A percentile compares a stretch with the other conserved stretches of the same genome.
These are phyloP conservation scores for Cheilosia impressa DNA, from an alignment of 2,888 invertebrate genomes.

Conservation along the genomic window DNA sequence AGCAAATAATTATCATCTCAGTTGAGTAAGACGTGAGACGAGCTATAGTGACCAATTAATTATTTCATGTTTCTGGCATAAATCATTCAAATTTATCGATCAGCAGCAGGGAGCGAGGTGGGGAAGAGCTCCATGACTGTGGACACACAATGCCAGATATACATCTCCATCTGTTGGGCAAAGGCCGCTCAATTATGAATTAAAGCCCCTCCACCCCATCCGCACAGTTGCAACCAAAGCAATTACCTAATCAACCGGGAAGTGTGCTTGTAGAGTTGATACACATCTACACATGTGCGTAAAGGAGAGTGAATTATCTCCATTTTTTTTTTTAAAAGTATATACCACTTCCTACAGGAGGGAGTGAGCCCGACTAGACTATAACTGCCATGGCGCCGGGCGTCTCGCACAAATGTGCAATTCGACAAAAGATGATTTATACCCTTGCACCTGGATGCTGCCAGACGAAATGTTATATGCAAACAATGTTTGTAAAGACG, in stretches of 20 bases:
- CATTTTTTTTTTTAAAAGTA: constrained; percentile 51
- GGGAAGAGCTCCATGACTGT: neutral
- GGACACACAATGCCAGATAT: constrained; percentile 50
- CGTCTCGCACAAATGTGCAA: constrained; percentile 65
- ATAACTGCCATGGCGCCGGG: constrained; percentile 49
- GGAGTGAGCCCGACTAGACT: neutral
- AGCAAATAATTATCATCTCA: constrained; percentile 74
- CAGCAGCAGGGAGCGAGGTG: neutral
- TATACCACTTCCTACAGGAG: constrained; percentile 11
- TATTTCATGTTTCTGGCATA: constrained; percentile 72
- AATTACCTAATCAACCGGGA: constrained; percentile 63
- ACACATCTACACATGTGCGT: constrained; percentile 8
- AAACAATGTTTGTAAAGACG: constrained; percentile 38
- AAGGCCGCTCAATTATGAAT: constrained; percentile 66
- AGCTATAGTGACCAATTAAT: constrained; percentile 70
- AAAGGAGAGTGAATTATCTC: constrained; percentile 32
- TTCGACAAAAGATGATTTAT: constrained; percentile 69
- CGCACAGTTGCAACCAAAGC: constrained; percentile 66
- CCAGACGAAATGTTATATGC: constrained; percentile 67
- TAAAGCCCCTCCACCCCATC: constrained; percentile 35
- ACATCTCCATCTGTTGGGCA: constrained; percentile 43
- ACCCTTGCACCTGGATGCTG: constrained; percentile 60
- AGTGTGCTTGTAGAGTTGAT: neutral
- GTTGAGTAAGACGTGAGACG: constrained; percentile 56
- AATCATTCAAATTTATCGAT: constrained; percentile 75